Evolutionary conservation across 2,113 vertebrate genomes (phyloP).

Genomic region (Phaethon lepturus): DNA sequence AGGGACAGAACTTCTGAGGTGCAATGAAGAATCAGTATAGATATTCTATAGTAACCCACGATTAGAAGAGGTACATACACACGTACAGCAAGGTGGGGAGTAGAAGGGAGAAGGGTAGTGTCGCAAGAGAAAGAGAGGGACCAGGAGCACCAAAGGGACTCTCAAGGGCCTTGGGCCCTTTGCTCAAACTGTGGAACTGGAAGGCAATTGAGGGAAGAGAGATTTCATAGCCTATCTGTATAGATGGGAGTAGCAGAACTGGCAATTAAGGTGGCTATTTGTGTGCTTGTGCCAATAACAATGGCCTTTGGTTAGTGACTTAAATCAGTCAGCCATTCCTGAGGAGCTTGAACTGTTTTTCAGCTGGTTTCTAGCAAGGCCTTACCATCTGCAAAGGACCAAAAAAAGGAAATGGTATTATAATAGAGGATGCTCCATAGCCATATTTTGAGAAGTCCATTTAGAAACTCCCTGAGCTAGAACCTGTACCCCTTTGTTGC

Average conservation of each 20-base stretch:
- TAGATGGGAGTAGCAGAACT: neutral
- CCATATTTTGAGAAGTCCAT: neutral
- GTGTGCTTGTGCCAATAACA: neutral
- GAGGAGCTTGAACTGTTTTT: neutral
- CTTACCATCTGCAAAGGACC: neutral
- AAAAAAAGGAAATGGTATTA: neutral
- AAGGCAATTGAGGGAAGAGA: neutral
- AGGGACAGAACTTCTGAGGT: neutral
- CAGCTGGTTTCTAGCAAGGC: neutral
- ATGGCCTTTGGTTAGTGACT: neutral
- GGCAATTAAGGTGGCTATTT: neutral
- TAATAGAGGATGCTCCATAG: neutral
- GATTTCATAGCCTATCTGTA: neutral
- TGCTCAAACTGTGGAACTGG: neutral
- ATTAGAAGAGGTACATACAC: neutral
- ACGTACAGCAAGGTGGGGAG: neutral
- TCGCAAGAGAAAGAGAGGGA: neutral
- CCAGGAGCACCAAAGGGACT: neutral
- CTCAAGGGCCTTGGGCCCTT: neutral
- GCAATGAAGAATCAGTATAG: neutral
- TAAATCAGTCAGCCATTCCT: neutral
- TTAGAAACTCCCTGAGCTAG: neutral
- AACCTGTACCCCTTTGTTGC: neutral
- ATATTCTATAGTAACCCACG: neutral
- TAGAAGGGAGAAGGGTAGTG: neutral